Evolutionary conservation across 2,888 invertebrate genomes (phyloP).

Genomic region (Ectemnius lituratus): DNA sequence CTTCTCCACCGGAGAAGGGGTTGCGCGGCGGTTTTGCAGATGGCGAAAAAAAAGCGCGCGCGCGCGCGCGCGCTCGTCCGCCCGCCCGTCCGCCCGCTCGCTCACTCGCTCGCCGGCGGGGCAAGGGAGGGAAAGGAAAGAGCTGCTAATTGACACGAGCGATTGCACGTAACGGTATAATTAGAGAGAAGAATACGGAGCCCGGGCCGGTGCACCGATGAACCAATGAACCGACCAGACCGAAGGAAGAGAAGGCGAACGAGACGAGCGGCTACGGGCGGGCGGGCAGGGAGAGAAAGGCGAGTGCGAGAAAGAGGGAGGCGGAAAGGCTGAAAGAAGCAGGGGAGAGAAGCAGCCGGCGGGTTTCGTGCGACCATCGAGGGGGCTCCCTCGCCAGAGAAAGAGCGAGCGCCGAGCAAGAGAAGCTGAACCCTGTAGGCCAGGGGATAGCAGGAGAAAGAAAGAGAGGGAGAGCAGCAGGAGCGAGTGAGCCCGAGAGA

Average conservation of each 20-base stretch:
- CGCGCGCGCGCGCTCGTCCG: background rate
- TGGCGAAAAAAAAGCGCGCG: constrained; percentile 31
- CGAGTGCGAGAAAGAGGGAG: constrained; percentile 29
- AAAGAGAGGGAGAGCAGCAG: constrained; percentile 36
- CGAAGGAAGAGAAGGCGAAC: constrained; percentile 17
- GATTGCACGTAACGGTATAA: constrained; percentile 67
- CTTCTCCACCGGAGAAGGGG: constrained; percentile 32
- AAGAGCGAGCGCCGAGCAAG: constrained; percentile 24
- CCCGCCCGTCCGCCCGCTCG: too few species aligned
- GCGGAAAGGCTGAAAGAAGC: constrained; percentile 56
- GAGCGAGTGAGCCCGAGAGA: constrained; percentile 11
- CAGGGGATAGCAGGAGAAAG: constrained; percentile 29
- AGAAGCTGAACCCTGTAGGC: background rate
- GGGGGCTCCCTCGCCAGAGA: constrained; percentile 58
- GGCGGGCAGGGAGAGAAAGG: constrained; percentile 29
- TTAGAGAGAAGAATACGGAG: constrained; percentile 65
- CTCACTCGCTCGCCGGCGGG: too few species aligned
- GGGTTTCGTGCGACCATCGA: constrained; percentile 53
- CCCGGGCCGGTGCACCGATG: constrained; percentile 63
- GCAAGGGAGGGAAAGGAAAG: constrained; percentile 57
- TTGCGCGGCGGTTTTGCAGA: constrained; percentile 33
- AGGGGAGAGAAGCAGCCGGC: constrained; percentile 61
- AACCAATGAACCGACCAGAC: constrained; percentile 59
- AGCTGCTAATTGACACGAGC: constrained; percentile 66
- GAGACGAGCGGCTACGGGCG: constrained; percentile 5